A percentile compares a stretch with the other conserved stretches of the same genome.
Conservation (phyloP, 1,140 invertebrate genomes). For the Bombus polaris region DNA sequence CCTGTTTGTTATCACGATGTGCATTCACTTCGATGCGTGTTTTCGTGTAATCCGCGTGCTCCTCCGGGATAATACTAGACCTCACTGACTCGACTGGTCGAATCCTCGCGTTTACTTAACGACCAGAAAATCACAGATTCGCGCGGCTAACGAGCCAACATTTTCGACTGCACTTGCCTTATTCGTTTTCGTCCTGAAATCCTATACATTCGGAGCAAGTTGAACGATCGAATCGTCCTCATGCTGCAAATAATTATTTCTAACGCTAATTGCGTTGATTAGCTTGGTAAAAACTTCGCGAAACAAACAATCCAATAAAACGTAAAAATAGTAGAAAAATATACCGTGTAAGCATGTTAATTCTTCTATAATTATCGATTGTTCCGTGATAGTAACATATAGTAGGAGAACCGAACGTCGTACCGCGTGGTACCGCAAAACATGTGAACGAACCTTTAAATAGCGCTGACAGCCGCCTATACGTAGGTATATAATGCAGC, state of each 20-base stretch:
- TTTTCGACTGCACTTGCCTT: neutral
- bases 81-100: conserved; percentile 29
- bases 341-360: too few species aligned
- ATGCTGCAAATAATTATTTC: neutral
- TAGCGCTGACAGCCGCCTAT: conserved; percentile 56
- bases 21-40: conserved; percentile 55
- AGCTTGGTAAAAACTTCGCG: neutral
- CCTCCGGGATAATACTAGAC: conserved; percentile 52
- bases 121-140: conserved; percentile 59
- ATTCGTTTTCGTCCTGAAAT: neutral
- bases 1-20: conserved; percentile 60
- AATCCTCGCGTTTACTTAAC: conserved; percentile 64
- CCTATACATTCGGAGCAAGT: neutral
- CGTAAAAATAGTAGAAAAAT: neutral
- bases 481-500: conserved; percentile 64
- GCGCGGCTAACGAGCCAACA: conserved; percentile 35
- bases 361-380: neutral
- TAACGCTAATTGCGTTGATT: neutral
- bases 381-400: neutral
- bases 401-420: neutral
- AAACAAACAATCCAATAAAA: neutral
- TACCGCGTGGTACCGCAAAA: neutral
- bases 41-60: conserved; percentile 51
- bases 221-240: neutral
- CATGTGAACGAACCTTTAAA: conserved; percentile 55